A percentile compares a stretch with the other conserved stretches of the same genome.
Evolutionary conservation across 2,888 invertebrate genomes (phyloP).

Genomic region (Diogma glabrata): DNA sequence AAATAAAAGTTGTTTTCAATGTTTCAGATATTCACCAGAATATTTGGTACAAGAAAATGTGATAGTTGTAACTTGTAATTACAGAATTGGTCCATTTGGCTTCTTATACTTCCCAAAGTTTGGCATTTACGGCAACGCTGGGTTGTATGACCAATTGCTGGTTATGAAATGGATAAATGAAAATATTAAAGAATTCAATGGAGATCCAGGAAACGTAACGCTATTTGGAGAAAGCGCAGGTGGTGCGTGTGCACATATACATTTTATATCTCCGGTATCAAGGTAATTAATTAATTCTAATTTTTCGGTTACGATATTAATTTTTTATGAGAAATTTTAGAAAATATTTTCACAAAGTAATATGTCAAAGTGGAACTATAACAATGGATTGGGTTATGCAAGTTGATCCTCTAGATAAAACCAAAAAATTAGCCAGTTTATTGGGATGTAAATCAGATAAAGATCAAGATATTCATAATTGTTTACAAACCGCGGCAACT

Average conservation of each 20-base stretch:
- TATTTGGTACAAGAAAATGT: slow-evolving; percentile 31
- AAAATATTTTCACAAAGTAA: slow-evolving; percentile 31
- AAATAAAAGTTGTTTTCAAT: background rate
- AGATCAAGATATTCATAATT: slow-evolving; percentile 15
- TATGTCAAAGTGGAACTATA: slow-evolving; percentile 31
- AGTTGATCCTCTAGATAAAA: slow-evolving; percentile 21
- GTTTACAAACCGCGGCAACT: slow-evolving; percentile 17
- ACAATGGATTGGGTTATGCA: slow-evolving; percentile 28
- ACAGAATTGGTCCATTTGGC: slow-evolving; percentile 32
- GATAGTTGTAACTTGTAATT: slow-evolving; percentile 32
- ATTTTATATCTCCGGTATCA: slow-evolving; percentile 27
- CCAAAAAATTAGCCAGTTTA: slow-evolving; percentile 25
- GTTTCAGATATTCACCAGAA: slow-evolving; percentile 28
- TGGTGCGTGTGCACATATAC: slow-evolving; percentile 28
- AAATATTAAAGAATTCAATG: slow-evolving; percentile 33
- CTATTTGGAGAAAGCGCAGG: slow-evolving; percentile 35
- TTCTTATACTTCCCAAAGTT: slow-evolving; percentile 30
- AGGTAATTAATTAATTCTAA: slow-evolving; percentile 15
- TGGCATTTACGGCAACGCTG: slow-evolving; percentile 32
- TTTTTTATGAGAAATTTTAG: background rate
- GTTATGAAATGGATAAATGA: slow-evolving; percentile 40
- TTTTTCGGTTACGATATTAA: background rate
- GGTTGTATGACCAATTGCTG: slow-evolving; percentile 30
- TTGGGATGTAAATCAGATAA: slow-evolving; percentile 22
- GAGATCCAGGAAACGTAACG: background rate